Base-by-base conservation (phyloP, 2,113 vertebrate genomes). In the Asarcornis scutulata region DNA sequence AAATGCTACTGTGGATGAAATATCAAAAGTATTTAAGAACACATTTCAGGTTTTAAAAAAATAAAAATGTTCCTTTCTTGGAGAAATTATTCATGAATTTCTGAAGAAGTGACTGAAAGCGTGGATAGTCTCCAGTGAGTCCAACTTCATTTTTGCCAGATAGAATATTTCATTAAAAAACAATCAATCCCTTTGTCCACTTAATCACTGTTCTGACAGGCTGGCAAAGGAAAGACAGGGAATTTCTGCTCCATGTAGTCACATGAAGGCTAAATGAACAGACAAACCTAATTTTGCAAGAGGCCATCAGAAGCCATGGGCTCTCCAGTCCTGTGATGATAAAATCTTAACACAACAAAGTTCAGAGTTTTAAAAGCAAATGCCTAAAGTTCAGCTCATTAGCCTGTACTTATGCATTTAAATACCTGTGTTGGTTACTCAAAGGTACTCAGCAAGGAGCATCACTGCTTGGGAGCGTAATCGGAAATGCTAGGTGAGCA, bases 161-260 rank as follows among this genome's bases (percentile, higher is more conserved):
- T 87, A 96, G 93, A 94, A 81, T 95, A 91, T 93, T 97, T 96
- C 95, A 97, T 97, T 96, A 97, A 97, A 97, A 97, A 92, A 93
- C 95, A 95, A 96, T 96, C 95, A 97, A 95, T 97, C 91, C 94
- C 93, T 95, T 97, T 96, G 94, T 97, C 95, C 95, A 91, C 81
- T 96, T 97, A 97, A 97, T 97, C 93, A 96, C 92, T 94, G 80
- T 91, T 93, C 96, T 97, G 95, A 96, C 95, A 96, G 83, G 68
- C 95, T 92, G 83, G 83, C 88, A 79, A 93, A 92, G 78, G 91
- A 76, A 95, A 96, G 90, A 88, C 73, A 53, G 90, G 95, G 71
- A 95, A 91, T 95, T 95, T 91, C 75, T 95, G 69, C 66, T 96
- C 83, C 11, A 3, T 77, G 64, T 29, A 73, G 75, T 93, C 91